A percentile compares a stretch with the other conserved stretches of the same genome.
Conservation (phyloP, 2,797 vertebrate genomes). For the Mormyrus proboscirostris region DNA sequence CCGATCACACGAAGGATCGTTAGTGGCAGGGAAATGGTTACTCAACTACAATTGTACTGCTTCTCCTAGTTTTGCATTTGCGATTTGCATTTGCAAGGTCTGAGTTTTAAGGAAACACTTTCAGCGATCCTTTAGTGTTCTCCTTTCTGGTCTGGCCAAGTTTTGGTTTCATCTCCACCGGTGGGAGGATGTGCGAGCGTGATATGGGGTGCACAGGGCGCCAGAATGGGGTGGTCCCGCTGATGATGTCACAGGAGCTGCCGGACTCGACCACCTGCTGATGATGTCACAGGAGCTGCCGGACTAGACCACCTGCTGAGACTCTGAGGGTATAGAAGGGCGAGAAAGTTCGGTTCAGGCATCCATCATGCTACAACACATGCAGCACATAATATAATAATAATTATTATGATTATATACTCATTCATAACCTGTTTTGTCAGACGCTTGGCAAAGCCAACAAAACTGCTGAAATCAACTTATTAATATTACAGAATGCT, state of each 20-base stretch:
- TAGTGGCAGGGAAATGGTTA: not conserved
- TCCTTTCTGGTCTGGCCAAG: not conserved
- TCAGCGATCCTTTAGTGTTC: not conserved
- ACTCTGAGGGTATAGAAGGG: not conserved
- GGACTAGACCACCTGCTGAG: constrained; percentile 10
- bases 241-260: constrained; percentile 21
- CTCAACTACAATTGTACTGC: not conserved
- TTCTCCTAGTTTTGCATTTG: not conserved
- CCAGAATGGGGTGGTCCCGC: constrained; percentile 45
- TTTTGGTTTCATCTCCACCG: constrained; percentile 34
- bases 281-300: constrained; percentile 25
- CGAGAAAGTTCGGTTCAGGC: not conserved
- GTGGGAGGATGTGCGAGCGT: constrained; percentile 28
- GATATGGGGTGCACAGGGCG: constrained; percentile 32
- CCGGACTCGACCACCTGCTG: constrained; percentile 24
- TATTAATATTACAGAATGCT: not conserved
- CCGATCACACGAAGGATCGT: not conserved
- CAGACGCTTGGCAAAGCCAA: not conserved
- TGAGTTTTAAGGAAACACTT: not conserved
- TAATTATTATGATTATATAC: not conserved
- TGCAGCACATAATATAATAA: constrained; percentile 1
- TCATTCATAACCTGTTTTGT: not conserved
- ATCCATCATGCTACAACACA: not conserved
- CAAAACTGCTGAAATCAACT: not conserved
- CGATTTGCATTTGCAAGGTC: not conserved